Conservation (phyloP, 2,888 invertebrate species). For the Mantis religiosa region DNA sequence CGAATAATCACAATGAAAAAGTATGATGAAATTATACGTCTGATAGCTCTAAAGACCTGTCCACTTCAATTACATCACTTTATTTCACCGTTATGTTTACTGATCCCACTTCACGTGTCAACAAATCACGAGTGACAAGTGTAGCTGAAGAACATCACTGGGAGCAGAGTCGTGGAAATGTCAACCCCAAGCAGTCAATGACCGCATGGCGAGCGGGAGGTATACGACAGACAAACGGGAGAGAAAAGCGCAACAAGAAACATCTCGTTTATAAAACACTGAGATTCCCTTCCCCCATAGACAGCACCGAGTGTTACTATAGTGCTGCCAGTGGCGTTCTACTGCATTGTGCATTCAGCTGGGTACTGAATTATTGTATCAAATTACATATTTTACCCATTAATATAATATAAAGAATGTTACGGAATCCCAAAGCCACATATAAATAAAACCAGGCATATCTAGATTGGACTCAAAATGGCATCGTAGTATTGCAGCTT, state of each 20-base stretch:
- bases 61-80: no score
- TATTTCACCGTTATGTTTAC: no score
- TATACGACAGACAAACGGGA: background rate
- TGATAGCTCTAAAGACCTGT: no score
- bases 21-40: no score
- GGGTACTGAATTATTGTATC: background rate
- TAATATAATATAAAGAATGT: no score
- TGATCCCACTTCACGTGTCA: no score
- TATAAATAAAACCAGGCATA: no score
- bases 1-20: no score
- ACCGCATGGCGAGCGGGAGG: background rate
- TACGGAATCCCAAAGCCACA: no score
- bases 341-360: background rate
- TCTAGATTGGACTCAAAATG: no score
- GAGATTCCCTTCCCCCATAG: background rate
- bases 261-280: background rate
- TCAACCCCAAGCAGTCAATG: background rate
- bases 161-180: background rate
- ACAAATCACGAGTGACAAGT: background rate
- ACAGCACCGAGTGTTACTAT: background rate
- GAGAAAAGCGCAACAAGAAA: background rate
- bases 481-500: no score
- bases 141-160: background rate
- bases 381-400: no score
- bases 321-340: background rate